Base-by-base conservation (phyloP, 2,888 invertebrate genomes). In the Spodoptera littoralis region DNA sequence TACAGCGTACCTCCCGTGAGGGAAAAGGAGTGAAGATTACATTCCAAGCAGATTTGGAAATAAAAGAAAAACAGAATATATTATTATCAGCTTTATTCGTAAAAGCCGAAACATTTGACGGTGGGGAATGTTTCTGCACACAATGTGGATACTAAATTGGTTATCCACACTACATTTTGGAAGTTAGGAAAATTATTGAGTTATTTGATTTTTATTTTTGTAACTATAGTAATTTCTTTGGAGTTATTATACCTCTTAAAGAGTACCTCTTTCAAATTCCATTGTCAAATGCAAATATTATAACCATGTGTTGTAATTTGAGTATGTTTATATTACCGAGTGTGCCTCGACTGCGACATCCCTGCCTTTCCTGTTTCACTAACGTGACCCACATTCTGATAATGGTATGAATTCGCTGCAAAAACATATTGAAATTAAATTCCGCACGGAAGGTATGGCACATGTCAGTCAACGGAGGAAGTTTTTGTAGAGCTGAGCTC, bases 381-480 rank as follows among this genome's bases (percentile, higher is more conserved):
- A 63, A 64, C 74, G 73, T 81, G 77, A 76, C 77, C 77, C 65
- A 73, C 73, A 80, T 81, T 73, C 63, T 67, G 68, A 65, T 60
- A 60, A 50, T 52, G 59, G 58, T 56, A 54, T 60, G 65, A 65
- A 62, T 59, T 62, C 62, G 52, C 55, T 67, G 67, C 54, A 80
- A 81, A 78, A 83, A 80, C 69, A 79, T 74, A 81, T 72, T 70
- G 67, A 76, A 79, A 82, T 82, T 76, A 81, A 82, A 81, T 82
- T 79, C 70, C 69, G 55, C 48, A 30, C 50, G 50, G 60, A 73
- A 65, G 55, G 43, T 55, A 64, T 54, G 58, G 50, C 42, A 52
- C 46, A 18, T 27, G 46, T 68, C 65, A 62, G 12, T 67, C 42
- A 62, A 61, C 22, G 47, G 55, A 30, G 11, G 46, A 49, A 41